A percentile compares a stretch with the other conserved stretches of the same genome.
These are phyloP conservation scores for Trachelus troglodyta DNA, from an alignment of 2,888 invertebrate genomes.

Conservation along the genomic window DNA sequence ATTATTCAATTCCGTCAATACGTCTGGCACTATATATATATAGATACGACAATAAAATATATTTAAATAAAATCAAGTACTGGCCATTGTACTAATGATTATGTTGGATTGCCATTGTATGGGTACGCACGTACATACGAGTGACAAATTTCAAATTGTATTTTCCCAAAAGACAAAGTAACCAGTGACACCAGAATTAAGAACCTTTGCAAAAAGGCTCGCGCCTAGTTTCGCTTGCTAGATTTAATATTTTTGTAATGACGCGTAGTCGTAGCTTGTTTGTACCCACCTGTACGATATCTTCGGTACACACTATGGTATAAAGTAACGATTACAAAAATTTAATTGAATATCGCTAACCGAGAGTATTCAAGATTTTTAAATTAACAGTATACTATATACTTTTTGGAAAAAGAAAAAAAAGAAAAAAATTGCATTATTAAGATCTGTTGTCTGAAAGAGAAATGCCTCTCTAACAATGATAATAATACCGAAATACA, in stretches of 20 bases:
- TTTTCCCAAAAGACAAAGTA: conserved; percentile 40
- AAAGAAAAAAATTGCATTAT: background rate
- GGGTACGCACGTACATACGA: conserved; percentile 13
- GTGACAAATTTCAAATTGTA: conserved; percentile 22
- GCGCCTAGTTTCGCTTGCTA: conserved; percentile 63
- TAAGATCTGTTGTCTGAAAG: background rate
- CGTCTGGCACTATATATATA: background rate
- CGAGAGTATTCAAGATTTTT: background rate
- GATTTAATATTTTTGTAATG: conserved; percentile 67
- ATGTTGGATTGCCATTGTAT: conserved; percentile 25
- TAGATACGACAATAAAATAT: conserved; percentile 9
- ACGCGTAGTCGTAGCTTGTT: conserved; percentile 60
- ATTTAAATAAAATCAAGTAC: conserved; percentile 18
- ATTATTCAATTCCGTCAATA: background rate
- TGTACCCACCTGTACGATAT: conserved; percentile 43
- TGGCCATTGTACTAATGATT: conserved; percentile 18
- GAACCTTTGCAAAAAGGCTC: conserved; percentile 31
- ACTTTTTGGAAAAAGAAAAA: background rate
- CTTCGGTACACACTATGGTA: background rate
- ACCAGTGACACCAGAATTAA: conserved; percentile 10
- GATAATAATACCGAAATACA: background rate
- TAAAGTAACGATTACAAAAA: background rate
- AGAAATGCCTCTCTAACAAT: background rate
- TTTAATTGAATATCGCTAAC: background rate
- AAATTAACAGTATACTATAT: background rate